A percentile compares a stretch with the other conserved stretches of the same genome.
Conservation (phyloP, 2,888 invertebrate genomes). For the Heliconius erato region DNA sequence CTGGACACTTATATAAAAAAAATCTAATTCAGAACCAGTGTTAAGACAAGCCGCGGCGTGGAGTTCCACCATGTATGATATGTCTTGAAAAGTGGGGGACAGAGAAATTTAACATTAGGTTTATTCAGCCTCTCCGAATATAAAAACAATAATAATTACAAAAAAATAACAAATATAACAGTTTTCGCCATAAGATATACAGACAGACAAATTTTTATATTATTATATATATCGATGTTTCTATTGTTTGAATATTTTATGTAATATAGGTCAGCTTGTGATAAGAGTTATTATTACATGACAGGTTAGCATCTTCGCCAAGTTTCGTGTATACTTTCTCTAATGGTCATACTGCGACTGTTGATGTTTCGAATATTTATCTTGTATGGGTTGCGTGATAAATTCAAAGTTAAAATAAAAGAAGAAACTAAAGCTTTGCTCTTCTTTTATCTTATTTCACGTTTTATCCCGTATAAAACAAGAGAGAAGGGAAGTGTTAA, state of each 20-base stretch:
- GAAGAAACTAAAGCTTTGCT: no score
- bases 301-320: background rate
- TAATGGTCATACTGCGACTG: background rate
- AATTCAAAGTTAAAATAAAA: no score
- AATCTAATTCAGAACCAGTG: background rate
- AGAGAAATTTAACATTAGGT: no score
- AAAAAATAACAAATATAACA: no score
- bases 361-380: background rate
- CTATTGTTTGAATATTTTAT: background rate
- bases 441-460: no score
- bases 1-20: background rate
- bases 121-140: no score
- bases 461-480: no score
- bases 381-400: background rate
- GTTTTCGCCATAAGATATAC: background rate
- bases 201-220: background rate
- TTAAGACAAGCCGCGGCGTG: background rate
- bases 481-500: no score
- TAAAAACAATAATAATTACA: background rate
- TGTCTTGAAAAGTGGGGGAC: background rate
- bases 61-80: background rate
- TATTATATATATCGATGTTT: background rate
- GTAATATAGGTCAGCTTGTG: background rate
- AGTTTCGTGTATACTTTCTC: slow-evolving; percentile 9
- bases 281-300: slow-evolving; percentile 6